Evolutionary conservation across 64 coral and sea anemone genomes (phyloP).

Genomic region (Hydrozoanthus tunicans): DNA sequence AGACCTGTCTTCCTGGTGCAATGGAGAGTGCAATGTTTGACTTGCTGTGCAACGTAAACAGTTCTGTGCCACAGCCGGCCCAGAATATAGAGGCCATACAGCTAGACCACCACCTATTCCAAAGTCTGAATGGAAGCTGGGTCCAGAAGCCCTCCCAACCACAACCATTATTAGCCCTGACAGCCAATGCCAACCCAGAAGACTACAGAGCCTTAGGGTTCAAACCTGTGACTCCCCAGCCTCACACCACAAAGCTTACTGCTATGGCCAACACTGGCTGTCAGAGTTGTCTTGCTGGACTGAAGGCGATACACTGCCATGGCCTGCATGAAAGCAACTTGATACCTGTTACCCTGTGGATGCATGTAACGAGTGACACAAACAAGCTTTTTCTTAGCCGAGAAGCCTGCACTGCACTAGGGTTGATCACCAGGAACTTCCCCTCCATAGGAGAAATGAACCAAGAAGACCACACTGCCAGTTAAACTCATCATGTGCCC

Average conservation of each 20-base stretch:
- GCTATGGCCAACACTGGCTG: constrained; percentile 54
- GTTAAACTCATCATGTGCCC: neutral
- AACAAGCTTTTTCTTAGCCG: constrained; percentile 55
- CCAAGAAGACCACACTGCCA: neutral
- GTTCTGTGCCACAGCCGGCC: constrained; percentile 38
- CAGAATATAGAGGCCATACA: neutral
- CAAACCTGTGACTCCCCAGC: constrained; percentile 5
- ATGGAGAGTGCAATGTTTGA: constrained; percentile 54
- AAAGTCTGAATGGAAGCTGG: constrained; percentile 28
- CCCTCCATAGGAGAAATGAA: constrained; percentile 40
- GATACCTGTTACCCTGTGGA: constrained; percentile 53
- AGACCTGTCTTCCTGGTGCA: neutral
- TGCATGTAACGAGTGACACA: constrained; percentile 37
- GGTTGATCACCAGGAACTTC: constrained; percentile 33
- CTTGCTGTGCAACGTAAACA: constrained; percentile 24
- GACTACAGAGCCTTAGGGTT: constrained; percentile 56
- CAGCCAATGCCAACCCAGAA: constrained; percentile 29
- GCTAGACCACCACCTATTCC: constrained; percentile 61
- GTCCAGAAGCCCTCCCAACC: constrained; percentile 37
- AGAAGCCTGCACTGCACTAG: constrained; percentile 34
- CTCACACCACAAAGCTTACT: neutral
- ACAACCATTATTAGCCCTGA: constrained; percentile 35
- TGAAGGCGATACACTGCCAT: constrained; percentile 16
- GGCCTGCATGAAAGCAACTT: constrained; percentile 26
- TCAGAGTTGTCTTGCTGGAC: constrained; percentile 10